A percentile compares a stretch with the other conserved stretches of the same genome.
Evolutionary conservation across 2,113 vertebrate genomes (phyloP).

Genomic region (Nesoenas mayeri): DNA sequence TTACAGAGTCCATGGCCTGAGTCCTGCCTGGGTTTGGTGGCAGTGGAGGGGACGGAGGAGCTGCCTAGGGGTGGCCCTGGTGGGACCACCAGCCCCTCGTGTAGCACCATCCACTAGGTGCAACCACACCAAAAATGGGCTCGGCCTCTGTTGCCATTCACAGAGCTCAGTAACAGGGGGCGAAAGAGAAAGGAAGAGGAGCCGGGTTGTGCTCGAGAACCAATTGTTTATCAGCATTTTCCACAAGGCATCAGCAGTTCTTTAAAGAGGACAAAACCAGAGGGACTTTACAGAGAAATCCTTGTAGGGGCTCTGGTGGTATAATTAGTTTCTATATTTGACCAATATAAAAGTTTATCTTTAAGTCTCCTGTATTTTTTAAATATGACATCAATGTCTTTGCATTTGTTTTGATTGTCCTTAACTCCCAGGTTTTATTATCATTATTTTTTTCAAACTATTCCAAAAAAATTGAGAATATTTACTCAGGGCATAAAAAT

Average conservation of each 20-base stretch:
- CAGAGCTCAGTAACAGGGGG: not conserved
- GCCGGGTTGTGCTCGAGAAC: not conserved
- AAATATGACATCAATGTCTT: slow-evolving; percentile 40
- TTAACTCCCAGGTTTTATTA: slow-evolving; percentile 49
- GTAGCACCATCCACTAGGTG: too few relatives aligned
- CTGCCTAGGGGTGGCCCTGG: accelerated
- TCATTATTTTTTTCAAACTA: not conserved
- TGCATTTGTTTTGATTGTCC: slow-evolving; percentile 38
- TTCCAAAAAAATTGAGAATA: not conserved
- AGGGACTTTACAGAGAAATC: slow-evolving; percentile 22
- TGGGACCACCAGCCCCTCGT: not conserved
- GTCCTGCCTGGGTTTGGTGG: not conserved
- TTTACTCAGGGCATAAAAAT: slow-evolving; percentile 61
- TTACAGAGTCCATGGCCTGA: not conserved
- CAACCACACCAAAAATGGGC: not conserved
- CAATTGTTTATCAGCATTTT: slow-evolving; percentile 37
- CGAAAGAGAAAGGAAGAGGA: not conserved
- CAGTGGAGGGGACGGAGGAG: not conserved
- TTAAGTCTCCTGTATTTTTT: slow-evolving; percentile 39
- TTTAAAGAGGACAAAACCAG: slow-evolving; percentile 51
- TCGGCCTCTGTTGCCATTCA: not conserved
- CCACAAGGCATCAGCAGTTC: slow-evolving; percentile 35
- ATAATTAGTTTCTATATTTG: slow-evolving; percentile 62
- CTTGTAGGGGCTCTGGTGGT: not conserved
- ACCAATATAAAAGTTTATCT: slow-evolving; percentile 48